Base-by-base conservation (phyloP, 2,113 vertebrate genomes). In the Trinectes maculatus region DNA sequence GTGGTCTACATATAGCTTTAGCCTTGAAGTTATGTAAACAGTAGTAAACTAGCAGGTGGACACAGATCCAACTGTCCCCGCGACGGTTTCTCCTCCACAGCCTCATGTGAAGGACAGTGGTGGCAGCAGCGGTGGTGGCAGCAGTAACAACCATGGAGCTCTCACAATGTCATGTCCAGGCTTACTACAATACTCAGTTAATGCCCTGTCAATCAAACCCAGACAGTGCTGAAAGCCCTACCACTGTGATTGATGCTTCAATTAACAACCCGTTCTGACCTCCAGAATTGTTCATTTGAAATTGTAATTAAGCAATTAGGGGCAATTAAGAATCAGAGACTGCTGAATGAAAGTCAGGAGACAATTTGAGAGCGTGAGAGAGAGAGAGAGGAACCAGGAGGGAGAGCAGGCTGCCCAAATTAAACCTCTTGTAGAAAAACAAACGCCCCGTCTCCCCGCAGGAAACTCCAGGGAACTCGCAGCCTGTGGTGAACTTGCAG, bases 261-360 rank as follows among this genome's bases (percentile, higher is more conserved):
- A 93, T 93, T 93, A 93, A 85, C 79, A 85, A 80, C 76, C 80
- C 25, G 61, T 86, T 89, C 84, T 90, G 91, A 91, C 92, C 91
- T 92, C 87, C 84, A 91, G 86, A 89, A 91, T 91, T 92, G 89
- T 92, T 92, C 89, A 92, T 92, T 91, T 92, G 85, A 92, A 92
- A 92, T 92, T 90, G 87, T 92, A 91, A 93, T 93, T 86, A 90
- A 90, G 89, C 86, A 92, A 92, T 92, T 92, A 93, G 77, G 89
- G 86, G 62, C 89, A 93, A 93, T 93, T 92, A 93, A 86, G 91
- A 91, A 87, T 91, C 86, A 81, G 83, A 88, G 82, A 81, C 79
- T 68, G 71, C 68, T 28, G 85, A 90, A 89, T 88, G 89, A 91
- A 92, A 92, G 91, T 91, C 88, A 91, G 79, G 69, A 88, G 88